Conservation (phyloP, 2,888 invertebrate species). For the Pheosia tremula region DNA sequence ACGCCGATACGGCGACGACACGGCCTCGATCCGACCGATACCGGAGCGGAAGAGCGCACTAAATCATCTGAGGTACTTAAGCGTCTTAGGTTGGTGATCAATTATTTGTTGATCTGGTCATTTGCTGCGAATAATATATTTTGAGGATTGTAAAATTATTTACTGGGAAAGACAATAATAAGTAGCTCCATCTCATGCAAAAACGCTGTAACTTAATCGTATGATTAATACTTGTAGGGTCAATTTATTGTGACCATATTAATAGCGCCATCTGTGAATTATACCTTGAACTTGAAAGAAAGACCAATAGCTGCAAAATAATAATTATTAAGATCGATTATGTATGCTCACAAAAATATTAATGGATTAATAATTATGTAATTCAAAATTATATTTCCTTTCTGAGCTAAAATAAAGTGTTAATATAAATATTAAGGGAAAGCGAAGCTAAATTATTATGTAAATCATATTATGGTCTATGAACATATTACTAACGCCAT, state of each 20-base stretch:
- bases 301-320: slow-evolving; percentile 14
- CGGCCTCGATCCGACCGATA: slow-evolving; percentile 45
- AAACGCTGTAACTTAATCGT: not conserved
- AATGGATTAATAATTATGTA: too few species aligned
- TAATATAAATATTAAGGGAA: too few species aligned
- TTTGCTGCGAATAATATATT: not conserved
- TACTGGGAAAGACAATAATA: not conserved
- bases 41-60: slow-evolving; percentile 36
- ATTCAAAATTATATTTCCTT: too few species aligned
- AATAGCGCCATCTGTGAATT: slow-evolving; percentile 20
- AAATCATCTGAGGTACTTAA: slow-evolving; percentile 48
- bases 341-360: too few species aligned
- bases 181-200: slow-evolving; percentile 7
- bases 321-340: not conserved
- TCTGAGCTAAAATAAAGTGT: too few species aligned
- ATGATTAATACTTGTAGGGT: slow-evolving; percentile 22
- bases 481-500: slow-evolving; percentile 50
- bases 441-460: too few species aligned
- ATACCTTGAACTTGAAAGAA: not conserved
- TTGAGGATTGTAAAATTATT: not conserved
- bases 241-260: slow-evolving; percentile 33
- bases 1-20: slow-evolving; percentile 40
- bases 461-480: slow-evolving; percentile 37
- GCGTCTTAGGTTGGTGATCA: slow-evolving; percentile 13
- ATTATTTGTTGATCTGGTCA: slow-evolving; percentile 29